Base-by-base conservation (phyloP, 2,113 vertebrate species). In the Etheostoma spectabile region DNA sequence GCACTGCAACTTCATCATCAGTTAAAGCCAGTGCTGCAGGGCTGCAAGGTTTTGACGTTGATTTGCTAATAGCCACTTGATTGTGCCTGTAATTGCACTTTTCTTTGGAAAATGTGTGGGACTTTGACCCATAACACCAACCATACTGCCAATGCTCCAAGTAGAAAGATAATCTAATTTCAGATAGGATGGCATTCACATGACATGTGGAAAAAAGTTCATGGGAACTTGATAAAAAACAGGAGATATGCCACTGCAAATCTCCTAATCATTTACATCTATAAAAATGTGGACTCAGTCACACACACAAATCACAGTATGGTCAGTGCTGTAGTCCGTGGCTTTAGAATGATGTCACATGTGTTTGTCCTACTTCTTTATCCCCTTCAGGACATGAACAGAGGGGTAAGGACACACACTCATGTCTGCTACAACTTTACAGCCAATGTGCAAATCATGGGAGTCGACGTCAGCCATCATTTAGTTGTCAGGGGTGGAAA, bases 401-500 rank as follows among this genome's bases (percentile, higher is more conserved):
- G 19, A 75, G 60, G 66, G 83, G 77, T 88, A 68, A 69, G 55
- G 84, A 89, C 85, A 79, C 53, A 63, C 42, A 46, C 67, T 49
- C 45, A 27, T 30, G 76, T 65, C 72, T 64, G 51, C 51, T 33
- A 68, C 59, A 74, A 75, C 57, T 77, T 88, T 86, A 74, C 81
- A 87, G 69, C 80, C 86, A 83, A 79, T 66, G 80, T 77, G 73
- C 21, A 78, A 91, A 89, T 90, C 64, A 83, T 86, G 77, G 76
- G 81, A 89, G 88, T 83, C 52, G 60, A 93, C 85, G 91, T 91
- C 82, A 88, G 61, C 86, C 89, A 10, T 93, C 89, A 94, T 95
- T 95, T 93, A 91, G 84, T 81, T 92, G 93, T 95, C 93, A 94
- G 84, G 82, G 83, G 81, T 82, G 64, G 85, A 89, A 93, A 89